These are phyloP conservation scores for Melanotaenia pygmaea DNA, from an alignment of 2,797 vertebrate species.

Conservation along the genomic window DNA sequence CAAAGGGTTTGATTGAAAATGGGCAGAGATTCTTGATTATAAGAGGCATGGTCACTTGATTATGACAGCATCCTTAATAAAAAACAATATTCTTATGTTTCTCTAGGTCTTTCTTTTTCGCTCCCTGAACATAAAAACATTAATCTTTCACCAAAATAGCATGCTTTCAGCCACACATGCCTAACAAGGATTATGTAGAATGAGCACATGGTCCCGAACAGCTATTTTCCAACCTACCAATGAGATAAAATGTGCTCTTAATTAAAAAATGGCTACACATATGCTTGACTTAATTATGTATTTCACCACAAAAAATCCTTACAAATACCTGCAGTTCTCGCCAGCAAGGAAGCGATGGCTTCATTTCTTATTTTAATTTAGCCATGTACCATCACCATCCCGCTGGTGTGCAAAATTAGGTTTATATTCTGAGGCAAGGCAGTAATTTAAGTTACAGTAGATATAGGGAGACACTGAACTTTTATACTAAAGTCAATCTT, in stretches of 20 bases:
- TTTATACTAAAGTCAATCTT: not conserved
- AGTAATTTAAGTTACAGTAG: not conserved
- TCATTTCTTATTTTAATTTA: not conserved
- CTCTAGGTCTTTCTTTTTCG: not conserved
- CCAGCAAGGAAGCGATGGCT: not conserved
- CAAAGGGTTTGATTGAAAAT: not conserved
- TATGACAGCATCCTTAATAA: not conserved
- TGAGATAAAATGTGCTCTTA: no score
- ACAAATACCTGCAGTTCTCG: not conserved
- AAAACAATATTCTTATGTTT: not conserved
- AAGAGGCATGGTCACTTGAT: not conserved
- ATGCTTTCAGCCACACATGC: not conserved
- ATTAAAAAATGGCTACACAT: no score
- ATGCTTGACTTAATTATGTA: not conserved
- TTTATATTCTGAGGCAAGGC: not conserved
- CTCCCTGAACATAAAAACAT: not conserved
- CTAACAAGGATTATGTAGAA: not conserved
- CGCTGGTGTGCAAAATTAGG: not conserved
- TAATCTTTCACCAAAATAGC: not conserved
- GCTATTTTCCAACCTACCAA: not conserved
- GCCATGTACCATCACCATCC: not conserved
- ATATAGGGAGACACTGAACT: not conserved
- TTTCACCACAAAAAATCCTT: not conserved
- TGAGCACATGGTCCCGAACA: not conserved
- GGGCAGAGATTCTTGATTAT: not conserved